A percentile compares a stretch with the other conserved stretches of the same genome.
Evolutionary conservation across 2,888 invertebrate genomes (phyloP).

Genomic region (Dyspetes luteomarginatus): DNA sequence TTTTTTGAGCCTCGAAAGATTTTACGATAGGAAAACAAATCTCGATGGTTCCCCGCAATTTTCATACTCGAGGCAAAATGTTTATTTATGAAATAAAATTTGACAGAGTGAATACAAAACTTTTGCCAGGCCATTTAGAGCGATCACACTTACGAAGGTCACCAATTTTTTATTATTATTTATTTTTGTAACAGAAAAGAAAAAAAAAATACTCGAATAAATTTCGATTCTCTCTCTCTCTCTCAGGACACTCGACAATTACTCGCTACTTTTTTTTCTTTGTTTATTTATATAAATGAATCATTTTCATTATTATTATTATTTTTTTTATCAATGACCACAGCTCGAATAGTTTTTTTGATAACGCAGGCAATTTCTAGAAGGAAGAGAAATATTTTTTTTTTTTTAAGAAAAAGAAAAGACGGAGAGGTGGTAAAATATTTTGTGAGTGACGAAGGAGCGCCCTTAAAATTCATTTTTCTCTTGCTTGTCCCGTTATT

Average conservation of each 20-base stretch:
- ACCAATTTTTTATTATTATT: slow-evolving; percentile 26
- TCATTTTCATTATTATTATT: slow-evolving; percentile 40
- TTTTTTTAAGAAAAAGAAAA: background rate
- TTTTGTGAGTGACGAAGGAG: no score
- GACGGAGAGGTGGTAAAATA: no score
- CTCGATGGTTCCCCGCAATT: no score
- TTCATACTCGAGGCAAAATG: no score
- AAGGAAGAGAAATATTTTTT: slow-evolving; percentile 29
- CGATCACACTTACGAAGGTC: no score
- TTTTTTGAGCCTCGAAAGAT: no score
- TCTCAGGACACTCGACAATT: background rate
- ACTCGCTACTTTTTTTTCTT: background rate
- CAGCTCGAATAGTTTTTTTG: slow-evolving; percentile 26
- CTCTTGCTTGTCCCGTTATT: no score
- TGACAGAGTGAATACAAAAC: no score
- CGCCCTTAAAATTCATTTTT: no score
- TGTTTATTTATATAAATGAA: slow-evolving; percentile 11
- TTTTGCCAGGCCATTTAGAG: no score
- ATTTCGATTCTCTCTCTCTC: background rate
- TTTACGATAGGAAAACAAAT: no score
- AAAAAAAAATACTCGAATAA: background rate
- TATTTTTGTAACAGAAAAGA: slow-evolving; percentile 28
- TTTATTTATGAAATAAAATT: no score
- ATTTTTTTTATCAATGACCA: slow-evolving; percentile 34
- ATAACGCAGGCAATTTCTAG: slow-evolving; percentile 20